These are phyloP conservation scores for Tricholaema leucomelas DNA, from an alignment of 2,113 vertebrate species.

Conservation along the genomic window DNA sequence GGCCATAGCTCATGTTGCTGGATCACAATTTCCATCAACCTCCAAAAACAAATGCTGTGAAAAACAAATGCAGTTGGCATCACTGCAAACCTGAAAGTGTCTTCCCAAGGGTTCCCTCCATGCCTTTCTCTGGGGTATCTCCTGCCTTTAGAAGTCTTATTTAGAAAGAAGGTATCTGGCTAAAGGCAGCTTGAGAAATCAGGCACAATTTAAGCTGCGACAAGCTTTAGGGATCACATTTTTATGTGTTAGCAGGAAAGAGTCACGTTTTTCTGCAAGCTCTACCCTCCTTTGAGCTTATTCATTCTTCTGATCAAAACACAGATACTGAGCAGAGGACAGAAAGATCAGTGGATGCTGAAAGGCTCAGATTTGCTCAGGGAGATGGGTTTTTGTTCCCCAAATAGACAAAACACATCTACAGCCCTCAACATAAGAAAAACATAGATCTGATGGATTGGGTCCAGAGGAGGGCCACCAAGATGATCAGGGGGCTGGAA, in stretches of 20 bases:
- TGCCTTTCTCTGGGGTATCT: neutral
- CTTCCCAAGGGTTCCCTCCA: neutral
- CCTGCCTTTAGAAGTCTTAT: neutral
- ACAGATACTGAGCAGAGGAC: neutral
- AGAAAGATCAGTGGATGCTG: neutral
- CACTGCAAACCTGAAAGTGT: neutral
- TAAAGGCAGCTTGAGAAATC: neutral
- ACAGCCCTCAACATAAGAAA: no score
- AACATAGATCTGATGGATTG: no score
- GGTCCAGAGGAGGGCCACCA: no score
- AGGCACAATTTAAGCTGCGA: neutral
- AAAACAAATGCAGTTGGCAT: neutral
- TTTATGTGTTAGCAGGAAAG: neutral
- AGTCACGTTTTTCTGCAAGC: neutral
- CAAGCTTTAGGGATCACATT: neutral
- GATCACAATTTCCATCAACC: neutral
- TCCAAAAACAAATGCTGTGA: neutral
- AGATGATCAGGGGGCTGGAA: no score
- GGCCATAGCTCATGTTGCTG: neutral
- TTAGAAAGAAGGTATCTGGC: neutral
- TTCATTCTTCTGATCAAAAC: neutral
- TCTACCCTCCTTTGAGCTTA: neutral
- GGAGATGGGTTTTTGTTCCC: neutral
- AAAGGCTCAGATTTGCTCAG: slow-evolving; percentile 18
- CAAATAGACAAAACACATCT: neutral